phyloP scores from a whole-genome alignment of 2,113 vertebrate species.

The Lophius piscatorius region DNA sequence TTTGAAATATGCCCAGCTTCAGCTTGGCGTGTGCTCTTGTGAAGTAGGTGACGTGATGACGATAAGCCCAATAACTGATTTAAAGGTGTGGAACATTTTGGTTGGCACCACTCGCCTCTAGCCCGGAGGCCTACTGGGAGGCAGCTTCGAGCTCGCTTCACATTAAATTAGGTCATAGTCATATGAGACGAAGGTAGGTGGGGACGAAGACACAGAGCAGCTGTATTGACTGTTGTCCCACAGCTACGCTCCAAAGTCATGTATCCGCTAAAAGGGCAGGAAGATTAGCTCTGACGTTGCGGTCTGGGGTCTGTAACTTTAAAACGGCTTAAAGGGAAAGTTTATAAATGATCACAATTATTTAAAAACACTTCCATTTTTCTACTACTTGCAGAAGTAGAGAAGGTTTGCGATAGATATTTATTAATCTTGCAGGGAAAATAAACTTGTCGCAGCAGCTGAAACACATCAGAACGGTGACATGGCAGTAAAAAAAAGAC shows the following conservation, averaged over 20 bases:
- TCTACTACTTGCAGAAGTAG: no score
- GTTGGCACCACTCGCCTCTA: constrained; percentile 56
- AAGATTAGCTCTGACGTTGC: constrained; percentile 11
- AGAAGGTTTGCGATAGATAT: no score
- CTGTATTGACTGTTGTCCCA: constrained; percentile 16
- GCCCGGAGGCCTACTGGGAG: constrained; percentile 57
- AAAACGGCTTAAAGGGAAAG: no score
- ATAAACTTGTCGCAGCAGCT: no score
- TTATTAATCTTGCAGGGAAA: no score
- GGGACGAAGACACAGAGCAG: constrained; percentile 25
- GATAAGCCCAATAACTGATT: constrained; percentile 15
- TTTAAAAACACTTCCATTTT: no score
- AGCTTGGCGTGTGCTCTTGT: constrained; percentile 1
- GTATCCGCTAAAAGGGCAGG: background rate
- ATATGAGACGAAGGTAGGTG: constrained; percentile 32
- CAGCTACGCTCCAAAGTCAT: constrained; percentile 4
- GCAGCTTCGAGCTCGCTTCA: constrained; percentile 56
- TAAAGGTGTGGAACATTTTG: constrained; percentile 35
- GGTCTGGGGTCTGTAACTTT: background rate
- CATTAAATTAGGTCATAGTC: constrained; percentile 69
- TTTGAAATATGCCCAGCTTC: constrained; percentile 1
- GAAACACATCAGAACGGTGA: no score
- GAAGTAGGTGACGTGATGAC: constrained; percentile 23
- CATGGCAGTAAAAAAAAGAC: no score
- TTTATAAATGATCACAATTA: no score